phyloP scores from a whole-genome alignment of 2,888 invertebrate species.

The Schizotus pectinicornis region DNA sequence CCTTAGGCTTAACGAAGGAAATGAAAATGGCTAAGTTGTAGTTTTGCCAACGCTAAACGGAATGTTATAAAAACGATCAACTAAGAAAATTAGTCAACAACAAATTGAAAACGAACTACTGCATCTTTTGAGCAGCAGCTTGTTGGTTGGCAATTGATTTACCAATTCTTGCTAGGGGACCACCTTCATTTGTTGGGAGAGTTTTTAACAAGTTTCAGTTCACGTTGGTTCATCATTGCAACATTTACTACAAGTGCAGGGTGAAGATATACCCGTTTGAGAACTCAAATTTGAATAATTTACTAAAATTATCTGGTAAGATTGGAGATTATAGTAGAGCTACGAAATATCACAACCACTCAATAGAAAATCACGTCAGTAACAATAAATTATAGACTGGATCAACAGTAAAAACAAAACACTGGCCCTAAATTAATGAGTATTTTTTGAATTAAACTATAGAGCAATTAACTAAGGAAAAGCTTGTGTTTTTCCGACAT shows the following conservation, averaged over 20 bases:
- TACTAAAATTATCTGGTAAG: slow-evolving; percentile 5
- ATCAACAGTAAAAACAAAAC: slow-evolving; percentile 11
- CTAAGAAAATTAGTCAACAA: neutral
- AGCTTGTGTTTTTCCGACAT: slow-evolving; percentile 6
- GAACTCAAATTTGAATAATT: slow-evolving; percentile 18
- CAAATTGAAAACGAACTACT: neutral
- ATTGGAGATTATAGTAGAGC: slow-evolving; percentile 9
- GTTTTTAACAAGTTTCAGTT: too few relatives aligned
- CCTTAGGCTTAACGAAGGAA: neutral
- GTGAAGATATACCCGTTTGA: slow-evolving; percentile 30
- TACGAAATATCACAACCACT: slow-evolving; percentile 26
- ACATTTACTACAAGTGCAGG: slow-evolving; percentile 18
- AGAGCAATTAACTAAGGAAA: slow-evolving; percentile 10
- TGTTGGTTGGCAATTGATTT: too few relatives aligned
- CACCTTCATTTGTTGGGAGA: too few relatives aligned
- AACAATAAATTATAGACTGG: slow-evolving; percentile 6
- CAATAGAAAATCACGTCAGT: slow-evolving; percentile 5
- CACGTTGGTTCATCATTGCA: too few relatives aligned
- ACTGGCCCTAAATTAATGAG: slow-evolving; percentile 29
- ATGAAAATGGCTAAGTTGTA: neutral
- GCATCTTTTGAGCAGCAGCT: too few relatives aligned
- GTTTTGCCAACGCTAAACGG: too few relatives aligned
- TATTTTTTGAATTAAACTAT: slow-evolving; percentile 17
- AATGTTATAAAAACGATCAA: too few relatives aligned
- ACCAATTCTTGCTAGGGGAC: too few relatives aligned